Percentiles rank a stretch among this genome's conserved stretches.
phyloP scores from a whole-genome alignment of 1,140 invertebrate genomes.

The Drosophila micromelanica region DNA sequence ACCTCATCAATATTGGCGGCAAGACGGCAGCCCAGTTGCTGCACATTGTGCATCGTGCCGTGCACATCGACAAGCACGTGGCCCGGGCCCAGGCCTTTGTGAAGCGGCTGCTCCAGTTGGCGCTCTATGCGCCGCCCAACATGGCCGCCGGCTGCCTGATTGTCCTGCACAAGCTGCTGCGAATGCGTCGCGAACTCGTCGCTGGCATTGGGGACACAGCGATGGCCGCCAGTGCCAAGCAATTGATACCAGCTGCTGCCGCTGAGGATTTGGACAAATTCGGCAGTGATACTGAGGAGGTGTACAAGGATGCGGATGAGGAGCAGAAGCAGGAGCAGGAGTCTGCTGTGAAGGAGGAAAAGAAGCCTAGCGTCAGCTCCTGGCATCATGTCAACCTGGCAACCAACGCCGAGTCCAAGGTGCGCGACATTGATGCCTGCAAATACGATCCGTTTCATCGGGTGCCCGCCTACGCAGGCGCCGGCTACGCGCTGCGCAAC shows the following conservation, averaged over 20 bases:
- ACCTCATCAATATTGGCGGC: constrained; percentile 87
- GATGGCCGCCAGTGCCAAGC: constrained; percentile 9
- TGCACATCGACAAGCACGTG: constrained; percentile 91
- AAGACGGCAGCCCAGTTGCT: constrained; percentile 93
- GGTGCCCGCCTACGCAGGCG: constrained; percentile 93
- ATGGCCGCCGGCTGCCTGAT: constrained; percentile 79
- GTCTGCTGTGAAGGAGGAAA: background rate
- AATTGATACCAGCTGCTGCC: constrained; percentile 6
- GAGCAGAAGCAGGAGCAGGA: background rate
- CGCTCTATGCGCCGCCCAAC: constrained; percentile 71
- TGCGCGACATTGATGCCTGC: constrained; percentile 63
- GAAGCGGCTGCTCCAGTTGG: constrained; percentile 94
- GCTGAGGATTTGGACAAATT: constrained; percentile 69
- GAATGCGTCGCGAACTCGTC: constrained; percentile 65
- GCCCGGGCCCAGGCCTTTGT: constrained; percentile 92
- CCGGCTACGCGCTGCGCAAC: constrained; percentile 87
- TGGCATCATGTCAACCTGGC: constrained; percentile 73
- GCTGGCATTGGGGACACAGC: constrained; percentile 40
- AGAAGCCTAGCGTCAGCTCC: constrained; percentile 32
- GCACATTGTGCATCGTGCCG: constrained; percentile 93
- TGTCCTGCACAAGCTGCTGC: constrained; percentile 79
- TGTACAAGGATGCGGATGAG: constrained; percentile 85
- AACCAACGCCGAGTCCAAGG: constrained; percentile 43
- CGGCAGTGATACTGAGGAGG: constrained; percentile 86
- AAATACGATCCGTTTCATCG: constrained; percentile 90